Evolutionary conservation across 2,888 invertebrate genomes (phyloP), one percentile per base, ranked within the genome.

Genomic region (Branchellion lobata): DNA sequence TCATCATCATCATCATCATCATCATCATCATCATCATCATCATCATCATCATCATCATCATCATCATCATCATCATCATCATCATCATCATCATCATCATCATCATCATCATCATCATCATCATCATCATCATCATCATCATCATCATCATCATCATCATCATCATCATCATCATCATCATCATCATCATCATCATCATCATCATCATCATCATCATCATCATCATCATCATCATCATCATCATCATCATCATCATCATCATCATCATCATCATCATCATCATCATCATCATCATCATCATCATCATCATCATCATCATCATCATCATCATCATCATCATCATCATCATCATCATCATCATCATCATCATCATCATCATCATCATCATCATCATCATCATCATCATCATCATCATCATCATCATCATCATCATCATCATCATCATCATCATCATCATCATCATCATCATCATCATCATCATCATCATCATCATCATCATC

Each of bases 121-220:
- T n/a, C 5, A 5, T 27, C 24, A 68, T 68, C 68, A 2, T 68
- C 24, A 27, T 68, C 68, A 68, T 68, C 24, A 27, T 27, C 68
- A 68, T 68, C 3, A 3, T 24, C 68, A 68, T n/a, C 24, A 27
- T 68, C 29, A 27, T 68, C 68, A 27, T 68, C 29, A 68, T 68
- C 24, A 68, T n/a, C 5, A 5, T 27, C 24, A 68, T 68, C 68
- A 2, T 68, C 24, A 27, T 68, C 68, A 68, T 68, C 24, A 27
- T 27, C 68, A 68, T 68, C 3, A 3, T 24, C 68, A 68, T n/a
- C 24, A 27, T 68, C 29, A 27, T 68, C 68, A 27, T 68, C 29
- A 68, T 68, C 24, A 68, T n/a, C 5, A 5, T 27, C 24, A 68
- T 68, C 68, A 2, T 68, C 24, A 27, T 68, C 68, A 68, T 68